Base-by-base conservation (phyloP, 2,113 vertebrate species). In the Aix galericulata region DNA sequence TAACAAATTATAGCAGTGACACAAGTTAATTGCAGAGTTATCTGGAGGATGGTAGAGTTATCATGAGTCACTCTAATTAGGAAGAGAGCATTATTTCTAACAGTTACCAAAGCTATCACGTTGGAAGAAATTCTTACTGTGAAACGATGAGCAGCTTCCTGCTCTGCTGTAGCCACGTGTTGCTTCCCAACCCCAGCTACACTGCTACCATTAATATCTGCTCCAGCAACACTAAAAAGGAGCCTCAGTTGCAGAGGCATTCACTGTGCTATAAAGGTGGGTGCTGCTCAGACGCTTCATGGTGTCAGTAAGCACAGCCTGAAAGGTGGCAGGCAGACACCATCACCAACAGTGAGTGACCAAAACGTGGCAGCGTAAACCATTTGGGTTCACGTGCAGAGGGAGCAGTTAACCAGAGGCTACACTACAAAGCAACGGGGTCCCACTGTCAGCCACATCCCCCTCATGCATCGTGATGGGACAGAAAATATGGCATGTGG, bases 1-100 rank as follows among this genome's bases (percentile, higher is more conserved):
- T 89, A 88, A 93, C 56, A 80, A 95, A 94, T 86, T 92, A 86
- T 9, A 86, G 75, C 52, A 88, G 42, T 44, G 83, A 92, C 86
- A 92, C 67, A 72, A 94, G 91, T 92, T 96, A 95, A 96, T 96
- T 94, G 79, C 62, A 58, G 72, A 91, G 91, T 82, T 94, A 93
- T 89, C 73, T 74, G 69, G 55, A 88, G 56, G 79, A 85, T 52
- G 82, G 85, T 50, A 50, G 69, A 93, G 88, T 93, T 96, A 82
- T 36, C 59, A 72, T 91, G 91, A 95, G 95, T 91, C 95, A 95
- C 62, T 56, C 38, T 66, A 91, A 93, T 93, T 80, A 86, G 81
- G 52, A 81, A 63, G 36, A 89, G 90, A 71, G 81, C 31, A 64
- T 38, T 55, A 68, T 80, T 93, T 91, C 91, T 53, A 91, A 80